Percentiles rank a stretch among this genome's conserved stretches.
Evolutionary conservation across 1,140 invertebrate genomes (phyloP).

Genomic region (honey bee (Apis mellifera)): DNA sequence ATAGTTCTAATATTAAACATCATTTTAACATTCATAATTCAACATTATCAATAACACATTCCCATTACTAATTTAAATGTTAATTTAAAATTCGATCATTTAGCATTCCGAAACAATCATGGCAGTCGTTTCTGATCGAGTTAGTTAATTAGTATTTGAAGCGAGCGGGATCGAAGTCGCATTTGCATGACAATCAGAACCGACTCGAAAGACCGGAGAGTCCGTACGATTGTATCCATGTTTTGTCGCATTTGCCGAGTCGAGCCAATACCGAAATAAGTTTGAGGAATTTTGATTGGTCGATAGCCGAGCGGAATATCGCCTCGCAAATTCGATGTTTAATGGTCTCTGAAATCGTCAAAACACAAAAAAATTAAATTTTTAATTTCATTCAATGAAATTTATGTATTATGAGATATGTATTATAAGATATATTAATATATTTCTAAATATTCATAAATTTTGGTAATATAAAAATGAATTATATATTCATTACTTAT

Average conservation of each 20-base stretch:
- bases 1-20: no score
- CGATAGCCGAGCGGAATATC: neutral
- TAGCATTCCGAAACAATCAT: neutral
- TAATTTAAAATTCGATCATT: conserved; percentile 7
- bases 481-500: no score
- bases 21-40: neutral
- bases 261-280: neutral
- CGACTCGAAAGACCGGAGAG: neutral
- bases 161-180: conserved; percentile 45
- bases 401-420: no score
- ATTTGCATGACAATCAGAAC: conserved; percentile 31
- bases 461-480: no score
- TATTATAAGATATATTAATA: no score
- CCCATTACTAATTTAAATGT: neutral
- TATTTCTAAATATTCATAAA: no score
- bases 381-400: no score
- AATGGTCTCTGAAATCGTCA: no score
- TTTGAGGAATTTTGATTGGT: neutral
- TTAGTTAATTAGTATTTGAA: conserved; percentile 7
- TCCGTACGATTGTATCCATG: neutral
- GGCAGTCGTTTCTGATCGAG: neutral
- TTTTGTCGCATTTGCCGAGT: neutral
- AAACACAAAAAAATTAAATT: no score
- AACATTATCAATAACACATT: neutral
- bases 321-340: neutral